Percentiles rank a stretch among this genome's conserved stretches.
phyloP scores from a whole-genome alignment of 2,113 vertebrate genomes.

The Gallinago paraguaiae region DNA sequence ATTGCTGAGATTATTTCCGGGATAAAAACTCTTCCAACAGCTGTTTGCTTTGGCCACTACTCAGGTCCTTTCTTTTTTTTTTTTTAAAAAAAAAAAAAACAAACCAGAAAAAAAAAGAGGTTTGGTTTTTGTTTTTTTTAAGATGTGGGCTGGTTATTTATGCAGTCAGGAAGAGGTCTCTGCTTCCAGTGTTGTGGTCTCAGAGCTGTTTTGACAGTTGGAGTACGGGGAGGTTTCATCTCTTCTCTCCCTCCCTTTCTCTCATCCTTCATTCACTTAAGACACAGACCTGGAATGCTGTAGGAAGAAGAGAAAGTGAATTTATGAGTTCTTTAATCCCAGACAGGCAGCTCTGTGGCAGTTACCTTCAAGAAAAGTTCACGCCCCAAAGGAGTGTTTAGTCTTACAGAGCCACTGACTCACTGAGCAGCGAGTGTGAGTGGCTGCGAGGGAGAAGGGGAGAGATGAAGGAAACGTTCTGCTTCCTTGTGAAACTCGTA shows the following conservation, averaged over 20 bases:
- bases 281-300: constrained; percentile 65
- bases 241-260: constrained; percentile 30
- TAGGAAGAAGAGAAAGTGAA: constrained; percentile 56
- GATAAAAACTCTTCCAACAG: constrained; percentile 82
- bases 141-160: constrained; percentile 77
- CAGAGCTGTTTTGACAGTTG: constrained; percentile 82
- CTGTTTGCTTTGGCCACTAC: constrained; percentile 82
- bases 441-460: constrained; percentile 69
- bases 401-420: constrained; percentile 79
- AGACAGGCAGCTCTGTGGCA: constrained; percentile 70
- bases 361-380: constrained; percentile 84
- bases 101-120: background rate
- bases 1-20: constrained; percentile 85
- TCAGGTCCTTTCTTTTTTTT: constrained; percentile 11
- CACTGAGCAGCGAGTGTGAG: constrained; percentile 67
- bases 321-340: constrained; percentile 75
- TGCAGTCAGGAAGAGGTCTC: constrained; percentile 79
- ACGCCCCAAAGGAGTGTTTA: constrained; percentile 85
- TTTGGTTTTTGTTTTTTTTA: constrained; percentile 43
- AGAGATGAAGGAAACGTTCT: constrained; percentile 65
- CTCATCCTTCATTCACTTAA: constrained; percentile 44
- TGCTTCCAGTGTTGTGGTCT: constrained; percentile 76
- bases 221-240: constrained; percentile 46
- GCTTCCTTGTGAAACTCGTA: constrained; percentile 54
- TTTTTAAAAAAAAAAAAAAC: background rate